phyloP scores from a whole-genome alignment of 2,113 vertebrate species.

The Phocoena sinus region DNA sequence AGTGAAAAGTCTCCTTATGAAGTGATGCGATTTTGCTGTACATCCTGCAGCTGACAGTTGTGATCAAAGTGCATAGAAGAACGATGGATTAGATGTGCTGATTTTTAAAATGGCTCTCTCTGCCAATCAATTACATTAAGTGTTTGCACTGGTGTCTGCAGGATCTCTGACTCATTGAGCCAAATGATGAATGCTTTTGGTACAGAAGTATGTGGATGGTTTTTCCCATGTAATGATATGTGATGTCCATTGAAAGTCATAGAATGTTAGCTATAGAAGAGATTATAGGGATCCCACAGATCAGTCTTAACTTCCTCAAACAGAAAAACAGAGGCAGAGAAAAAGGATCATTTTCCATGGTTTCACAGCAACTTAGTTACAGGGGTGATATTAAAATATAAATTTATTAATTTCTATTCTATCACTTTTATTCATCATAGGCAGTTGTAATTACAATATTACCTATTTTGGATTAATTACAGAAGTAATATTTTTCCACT shows the following conservation, averaged over 20 bases:
- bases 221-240: neutral
- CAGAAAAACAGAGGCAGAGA: neutral
- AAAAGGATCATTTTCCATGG: neutral
- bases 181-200: neutral
- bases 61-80: neutral
- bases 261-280: neutral
- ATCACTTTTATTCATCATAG: neutral
- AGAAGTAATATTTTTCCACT: neutral
- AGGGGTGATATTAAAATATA: neutral
- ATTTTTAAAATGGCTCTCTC: neutral
- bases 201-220: no score
- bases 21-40: neutral
- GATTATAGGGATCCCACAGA: neutral
- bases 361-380: neutral
- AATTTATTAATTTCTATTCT: neutral
- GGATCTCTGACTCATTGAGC: neutral
- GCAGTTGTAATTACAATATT: neutral
- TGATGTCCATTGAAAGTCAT: neutral
- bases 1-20: neutral
- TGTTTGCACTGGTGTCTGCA: neutral
- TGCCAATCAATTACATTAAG: neutral
- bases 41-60: neutral
- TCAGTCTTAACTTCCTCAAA: neutral
- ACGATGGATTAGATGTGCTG: neutral
- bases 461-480: neutral